These are phyloP conservation scores for Todiramphus chloris DNA, from an alignment of 2,113 vertebrate genomes.

Conservation along the genomic window DNA sequence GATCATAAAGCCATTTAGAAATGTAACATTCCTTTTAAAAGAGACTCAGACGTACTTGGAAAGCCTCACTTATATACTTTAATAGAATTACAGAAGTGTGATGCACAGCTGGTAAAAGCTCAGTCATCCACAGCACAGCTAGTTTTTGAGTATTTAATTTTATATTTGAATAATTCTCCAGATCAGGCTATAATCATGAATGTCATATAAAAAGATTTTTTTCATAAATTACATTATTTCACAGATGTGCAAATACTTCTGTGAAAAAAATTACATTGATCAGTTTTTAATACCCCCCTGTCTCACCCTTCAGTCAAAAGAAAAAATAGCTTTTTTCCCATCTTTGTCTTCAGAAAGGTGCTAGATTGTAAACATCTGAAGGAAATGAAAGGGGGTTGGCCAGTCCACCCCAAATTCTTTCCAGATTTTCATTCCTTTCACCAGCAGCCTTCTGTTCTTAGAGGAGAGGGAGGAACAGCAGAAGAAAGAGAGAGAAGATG, in stretches of 20 bases:
- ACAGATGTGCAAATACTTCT: slow-evolving; percentile 83
- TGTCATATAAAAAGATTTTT: slow-evolving; percentile 78
- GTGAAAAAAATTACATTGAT: slow-evolving; percentile 84
- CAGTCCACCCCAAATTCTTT: slow-evolving; percentile 83
- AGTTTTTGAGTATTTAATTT: slow-evolving; percentile 81
- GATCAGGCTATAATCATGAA: slow-evolving; percentile 82
- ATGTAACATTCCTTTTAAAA: slow-evolving; percentile 36
- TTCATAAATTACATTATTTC: slow-evolving; percentile 80
- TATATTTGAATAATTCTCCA: slow-evolving; percentile 83
- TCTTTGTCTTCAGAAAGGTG: slow-evolving; percentile 85
- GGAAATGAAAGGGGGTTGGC: slow-evolving; percentile 82
- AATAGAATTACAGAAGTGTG: slow-evolving; percentile 74
- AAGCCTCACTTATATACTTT: slow-evolving; percentile 64
- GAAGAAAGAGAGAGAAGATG: slow-evolving; percentile 62
- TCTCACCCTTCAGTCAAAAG: slow-evolving; percentile 83
- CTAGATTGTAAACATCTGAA: slow-evolving; percentile 86
- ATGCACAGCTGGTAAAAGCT: slow-evolving; percentile 73
- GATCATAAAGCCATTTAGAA: slow-evolving; percentile 54
- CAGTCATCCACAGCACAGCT: slow-evolving; percentile 70
- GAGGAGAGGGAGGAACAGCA: slow-evolving; percentile 73
- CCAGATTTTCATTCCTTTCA: slow-evolving; percentile 83
- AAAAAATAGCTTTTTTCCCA: slow-evolving; percentile 78
- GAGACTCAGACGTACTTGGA: slow-evolving; percentile 41
- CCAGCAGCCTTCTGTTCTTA: slow-evolving; percentile 77
- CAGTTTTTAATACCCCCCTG: slow-evolving; percentile 82